Base-by-base conservation (phyloP, 2,888 invertebrate genomes). In the Cryptocephalus moraei region DNA sequence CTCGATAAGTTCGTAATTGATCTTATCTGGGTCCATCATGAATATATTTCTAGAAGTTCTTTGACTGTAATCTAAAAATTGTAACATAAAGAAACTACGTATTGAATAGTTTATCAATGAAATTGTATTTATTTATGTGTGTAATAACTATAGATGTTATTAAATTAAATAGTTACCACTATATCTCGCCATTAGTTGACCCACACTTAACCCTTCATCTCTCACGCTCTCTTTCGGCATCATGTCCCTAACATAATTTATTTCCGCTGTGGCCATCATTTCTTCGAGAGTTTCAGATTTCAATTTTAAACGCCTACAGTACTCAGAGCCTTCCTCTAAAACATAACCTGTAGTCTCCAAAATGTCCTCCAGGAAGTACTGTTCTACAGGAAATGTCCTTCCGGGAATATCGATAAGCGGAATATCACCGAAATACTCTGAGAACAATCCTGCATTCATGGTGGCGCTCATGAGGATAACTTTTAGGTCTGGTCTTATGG, bases 401-500 rank as follows among this genome's bases (percentile, higher is more conserved):
- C 86, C 92, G 43, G 91, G 87, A 59, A 90, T 88, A 62, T 85
- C 80, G 50, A 93, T 71, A 40, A 90, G 75, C 1, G 91, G 91
- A 48, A 86, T 82, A 36, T 79, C 78, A 33, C 76, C 77, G 67
- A 94, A 95, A 69, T 95, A 95, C 41, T 81, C 73, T 1, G 87
- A 83, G 65, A 95, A 95, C 47, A 91, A 70, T 33, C 84, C 79
- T 1, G 89, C 83, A 66, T 94, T 93, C 59, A 95, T 68, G 0
- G 93, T 91, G 2, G 95, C 95, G 63, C 92, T 93, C 94, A 95
- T 95, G 8, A 95, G 74, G 60, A 95, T 81, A 1, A 95, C 74
- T 58, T 85, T 89, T 44, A 94, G 70, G 62, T 91, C 84, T 41
- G 79, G 78, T 48, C 89, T 79, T 46, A 80, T 75, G 50, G 75